Base-by-base conservation (phyloP, 2,113 vertebrate genomes). In the Psettodes erumei region DNA sequence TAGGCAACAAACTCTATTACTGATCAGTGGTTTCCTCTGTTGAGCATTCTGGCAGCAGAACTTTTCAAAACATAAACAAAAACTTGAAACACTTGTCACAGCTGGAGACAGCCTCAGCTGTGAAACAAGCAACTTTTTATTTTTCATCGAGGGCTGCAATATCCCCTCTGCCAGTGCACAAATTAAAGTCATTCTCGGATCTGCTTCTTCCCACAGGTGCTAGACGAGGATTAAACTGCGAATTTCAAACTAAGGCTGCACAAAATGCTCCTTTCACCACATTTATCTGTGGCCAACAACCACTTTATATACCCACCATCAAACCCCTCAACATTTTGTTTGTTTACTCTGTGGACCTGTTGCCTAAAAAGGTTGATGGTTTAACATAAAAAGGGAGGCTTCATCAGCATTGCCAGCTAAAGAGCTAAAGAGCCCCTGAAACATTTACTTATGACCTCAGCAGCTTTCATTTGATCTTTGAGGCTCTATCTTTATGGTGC, bases 41-140 rank as follows among this genome's bases (percentile, higher is more conserved):
- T 21, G 1, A 77, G 33, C 19, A 55, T 33, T 47, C 21, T 51
- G 42, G 28, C 37, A 5, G 11, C 10, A 59, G 56, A 2, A 58
- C 55, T 83, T 71, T 58, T 19, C 7, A 51, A 81, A 71, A 54
- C 47, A 68, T 69, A 74, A 70, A 67, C 21, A 66, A 5, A 71
- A 23, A 63, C 54, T 40, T 71, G 19, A 1, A 79, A 30, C 51
- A 51, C 10, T 74, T 71, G 56, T 47, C 62, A 51, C 21, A 65
- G 58, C 53, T 40, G 28, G 54, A 70, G 42, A 74, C 32, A 74
- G 45, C 51, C 4, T 63, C 42, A 30, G 30, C 50, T 56, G 10
- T 71, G 58, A 75, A n/a, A 67, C 43, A 27, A 58, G 16, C 12
- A 15, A 18, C 21, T 42, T 71, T 71, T 61, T 55, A 42, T 74